Evolutionary conservation across 2,797 vertebrate genomes (phyloP), one percentile per base, ranked within the genome.

Genomic region (Eospalax fontanierii): DNA sequence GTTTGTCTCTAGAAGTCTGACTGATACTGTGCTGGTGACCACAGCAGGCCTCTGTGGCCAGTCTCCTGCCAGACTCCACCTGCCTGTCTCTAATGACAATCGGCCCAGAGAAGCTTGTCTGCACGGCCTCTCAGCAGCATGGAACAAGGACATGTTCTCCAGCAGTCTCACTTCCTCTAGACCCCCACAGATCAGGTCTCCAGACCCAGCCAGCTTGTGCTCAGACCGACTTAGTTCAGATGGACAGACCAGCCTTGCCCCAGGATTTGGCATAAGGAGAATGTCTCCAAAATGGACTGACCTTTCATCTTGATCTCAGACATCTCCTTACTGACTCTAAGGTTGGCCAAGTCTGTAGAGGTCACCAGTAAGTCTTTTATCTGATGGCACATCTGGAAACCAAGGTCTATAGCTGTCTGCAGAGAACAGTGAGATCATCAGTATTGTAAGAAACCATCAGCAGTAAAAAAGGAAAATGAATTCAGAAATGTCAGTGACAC

Each of bases 111-210:
- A 16, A 2, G 10, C 30, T 12, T 26, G 63, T 50, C 61, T 74
- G 40, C 21, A 70, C n/a, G 38, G 19, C 30, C 66, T 43, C 70
- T 71, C 19, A 46, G 38, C 12, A 40, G 22, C 4, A 0, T 8
- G 1, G 2, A 43, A 59, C 6, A 2, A 6, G n/a, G 6, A 3
- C 18, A 28, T 7, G 3, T 35, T 91, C 28, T 1, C 43, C 11
- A 8, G 4, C 54, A 14, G 16, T n/a, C 30, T 54, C 33, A 0
- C 30, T 38, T 43, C 46, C 0, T 65, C 83, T 24, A 30, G 38
- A 28, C 46, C 40, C 70, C 57, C 61, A 63, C 57, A 50, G 46
- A 0, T 40, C 40, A 14, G 5, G 24, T 50, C 81, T 89, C 19
- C 38, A 79, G 76, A 22, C 65, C 46, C 50, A 87, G 46, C 33